These are phyloP conservation scores for Apotomis betuletana DNA, from an alignment of 2,888 invertebrate genomes.

Conservation along the genomic window DNA sequence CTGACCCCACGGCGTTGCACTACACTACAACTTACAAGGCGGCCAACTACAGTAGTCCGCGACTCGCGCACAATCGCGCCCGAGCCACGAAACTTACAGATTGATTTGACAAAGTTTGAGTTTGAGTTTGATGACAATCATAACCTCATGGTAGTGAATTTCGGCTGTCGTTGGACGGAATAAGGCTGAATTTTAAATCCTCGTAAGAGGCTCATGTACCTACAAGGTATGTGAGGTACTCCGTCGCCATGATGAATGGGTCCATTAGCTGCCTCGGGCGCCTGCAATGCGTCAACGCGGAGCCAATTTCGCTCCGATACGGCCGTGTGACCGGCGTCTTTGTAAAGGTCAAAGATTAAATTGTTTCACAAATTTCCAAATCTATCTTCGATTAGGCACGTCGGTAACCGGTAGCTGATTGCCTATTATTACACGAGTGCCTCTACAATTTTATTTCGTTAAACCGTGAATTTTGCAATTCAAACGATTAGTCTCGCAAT, in stretches of 20 bases:
- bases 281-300: slow-evolving; percentile 56
- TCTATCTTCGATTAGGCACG: slow-evolving; percentile 21
- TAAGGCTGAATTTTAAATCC: slow-evolving; percentile 3
- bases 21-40: slow-evolving; percentile 29
- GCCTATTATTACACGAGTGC: slow-evolving; percentile 5
- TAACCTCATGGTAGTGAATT: background rate
- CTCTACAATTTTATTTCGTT: slow-evolving; percentile 9
- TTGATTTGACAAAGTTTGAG: too few species aligned
- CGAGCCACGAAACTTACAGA: slow-evolving; percentile 52
- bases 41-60: slow-evolving; percentile 16
- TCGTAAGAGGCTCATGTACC: background rate
- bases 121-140: background rate
- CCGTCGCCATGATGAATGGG: slow-evolving; percentile 63
- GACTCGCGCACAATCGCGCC: slow-evolving; percentile 35
- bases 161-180: background rate
- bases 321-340: slow-evolving; percentile 24
- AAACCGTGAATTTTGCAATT: slow-evolving; percentile 4
- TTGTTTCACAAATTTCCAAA: slow-evolving; percentile 16
- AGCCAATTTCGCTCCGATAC: slow-evolving; percentile 22
- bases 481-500: background rate
- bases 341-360: slow-evolving; percentile 30
- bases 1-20: too few species aligned
- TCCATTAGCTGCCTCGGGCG: slow-evolving; percentile 60
- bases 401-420: slow-evolving; percentile 12
- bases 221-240: background rate